Evolutionary conservation across 2,797 vertebrate species (phyloP), one percentile per base, ranked within the genome.

Genomic region (Adrianichthys oophorus): DNA sequence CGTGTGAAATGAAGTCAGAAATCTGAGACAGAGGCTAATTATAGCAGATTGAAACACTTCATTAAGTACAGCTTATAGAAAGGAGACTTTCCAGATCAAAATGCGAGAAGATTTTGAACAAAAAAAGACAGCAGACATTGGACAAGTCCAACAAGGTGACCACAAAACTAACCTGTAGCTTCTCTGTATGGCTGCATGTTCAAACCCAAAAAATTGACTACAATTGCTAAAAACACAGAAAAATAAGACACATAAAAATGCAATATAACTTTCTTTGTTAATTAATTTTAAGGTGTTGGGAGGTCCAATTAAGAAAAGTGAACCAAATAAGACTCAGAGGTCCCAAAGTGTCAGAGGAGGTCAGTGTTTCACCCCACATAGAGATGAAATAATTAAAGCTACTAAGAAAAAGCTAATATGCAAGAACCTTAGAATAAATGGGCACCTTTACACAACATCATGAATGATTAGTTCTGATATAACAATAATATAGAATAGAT

Each of bases 1-100:
- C 69, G 84, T 89, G 85, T 90, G 89, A 91, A 89, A 91, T 89
- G 85, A 89, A 91, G 86, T 89, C 86, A 86, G 84, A 87, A 90
- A 90, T 84, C 84, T 73, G 68, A 88, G 84, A 87, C 86, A 66
- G 77, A 84, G 72, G 86, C 83, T 90, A 89, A 91, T 90, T 89
- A 91, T 89, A 89, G 86, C 83, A 82, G 81, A 85, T 78, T 86
- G 88, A 90, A 89, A 87, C 86, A 86, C 83, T 89, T 88, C 86
- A 89, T 90, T 90, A 89, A 80, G 68, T 78, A 71, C 70, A 78
- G 72, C 74, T 88, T 88, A 86, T 74, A 83, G 79, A 80, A 70
- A 84, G 76, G 80, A 83, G 78, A 82, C 79, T 73, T 83, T 87
- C 76, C 62, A 76, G 86, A 79, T 87, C 76, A 60, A 72, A 85